Evolutionary conservation across 2,113 vertebrate species (phyloP).

Genomic region (Ictalurus furcatus): DNA sequence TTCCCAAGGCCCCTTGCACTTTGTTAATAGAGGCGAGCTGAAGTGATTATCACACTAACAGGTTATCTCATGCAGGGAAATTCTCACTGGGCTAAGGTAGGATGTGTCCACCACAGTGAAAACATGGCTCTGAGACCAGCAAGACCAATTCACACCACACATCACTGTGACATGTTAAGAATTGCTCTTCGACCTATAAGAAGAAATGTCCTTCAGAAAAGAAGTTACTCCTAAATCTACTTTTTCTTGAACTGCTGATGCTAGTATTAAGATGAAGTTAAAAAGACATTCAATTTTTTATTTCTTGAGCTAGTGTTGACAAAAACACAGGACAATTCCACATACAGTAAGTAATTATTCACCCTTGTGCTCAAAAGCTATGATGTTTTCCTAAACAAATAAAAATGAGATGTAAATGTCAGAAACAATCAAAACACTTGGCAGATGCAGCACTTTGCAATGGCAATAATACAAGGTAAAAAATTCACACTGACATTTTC

Average conservation of each 20-base stretch:
- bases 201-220: constrained; percentile 35
- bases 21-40: constrained; percentile 66
- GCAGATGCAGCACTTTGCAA: not conserved
- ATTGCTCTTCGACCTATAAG: constrained; percentile 48
- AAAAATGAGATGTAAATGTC: not conserved
- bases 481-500: not conserved
- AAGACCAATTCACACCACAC: constrained; percentile 58
- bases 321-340: not conserved
- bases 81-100: constrained; percentile 52
- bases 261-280: not conserved
- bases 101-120: constrained; percentile 43
- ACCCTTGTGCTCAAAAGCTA: not conserved
- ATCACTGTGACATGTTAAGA: constrained; percentile 43
- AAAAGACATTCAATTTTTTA: not conserved
- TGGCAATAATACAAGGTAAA: not conserved
- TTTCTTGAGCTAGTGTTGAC: not conserved
- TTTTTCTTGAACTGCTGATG: not conserved
- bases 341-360: not conserved
- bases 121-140: constrained; percentile 51
- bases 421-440: not conserved
- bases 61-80: constrained; percentile 49
- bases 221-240: not conserved
- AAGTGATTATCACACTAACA: constrained; percentile 70
- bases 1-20: constrained; percentile 57
- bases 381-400: not conserved